Evolutionary conservation across 2,797 vertebrate species (phyloP).

Genomic region (Capromys pilorides): DNA sequence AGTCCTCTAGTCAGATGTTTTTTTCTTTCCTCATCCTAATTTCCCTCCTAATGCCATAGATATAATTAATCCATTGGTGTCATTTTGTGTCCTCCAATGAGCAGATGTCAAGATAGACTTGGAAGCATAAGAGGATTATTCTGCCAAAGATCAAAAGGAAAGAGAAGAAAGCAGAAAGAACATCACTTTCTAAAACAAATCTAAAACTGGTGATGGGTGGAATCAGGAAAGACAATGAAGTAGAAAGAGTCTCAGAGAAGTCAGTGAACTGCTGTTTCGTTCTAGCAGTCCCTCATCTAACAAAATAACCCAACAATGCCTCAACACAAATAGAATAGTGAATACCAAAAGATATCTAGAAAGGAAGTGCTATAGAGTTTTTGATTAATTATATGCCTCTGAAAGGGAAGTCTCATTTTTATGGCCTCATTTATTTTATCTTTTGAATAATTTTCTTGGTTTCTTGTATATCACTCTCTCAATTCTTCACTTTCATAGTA

Average conservation of each 20-base stretch:
- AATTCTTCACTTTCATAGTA: neutral
- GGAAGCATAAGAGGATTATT: neutral
- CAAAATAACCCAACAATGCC: neutral
- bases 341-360: neutral
- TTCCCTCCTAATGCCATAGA: neutral
- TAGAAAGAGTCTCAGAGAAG: neutral
- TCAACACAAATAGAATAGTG: neutral
- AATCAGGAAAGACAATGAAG: neutral
- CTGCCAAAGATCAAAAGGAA: neutral
- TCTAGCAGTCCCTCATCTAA: neutral
- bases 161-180: neutral
- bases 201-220: neutral
- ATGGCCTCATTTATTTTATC: neutral
- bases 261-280: neutral
- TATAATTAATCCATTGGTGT: neutral
- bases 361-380: neutral
- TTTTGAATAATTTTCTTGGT: neutral
- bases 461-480: neutral
- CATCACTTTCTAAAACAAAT: neutral
- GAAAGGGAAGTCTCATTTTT: neutral
- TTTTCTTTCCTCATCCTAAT: constrained; percentile 36
- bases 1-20: neutral
- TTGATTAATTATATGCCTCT: neutral
- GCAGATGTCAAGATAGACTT: neutral
- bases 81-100: neutral